Evolutionary conservation across 2,888 invertebrate genomes (phyloP).

Genomic region (Adelognathus sp.): DNA sequence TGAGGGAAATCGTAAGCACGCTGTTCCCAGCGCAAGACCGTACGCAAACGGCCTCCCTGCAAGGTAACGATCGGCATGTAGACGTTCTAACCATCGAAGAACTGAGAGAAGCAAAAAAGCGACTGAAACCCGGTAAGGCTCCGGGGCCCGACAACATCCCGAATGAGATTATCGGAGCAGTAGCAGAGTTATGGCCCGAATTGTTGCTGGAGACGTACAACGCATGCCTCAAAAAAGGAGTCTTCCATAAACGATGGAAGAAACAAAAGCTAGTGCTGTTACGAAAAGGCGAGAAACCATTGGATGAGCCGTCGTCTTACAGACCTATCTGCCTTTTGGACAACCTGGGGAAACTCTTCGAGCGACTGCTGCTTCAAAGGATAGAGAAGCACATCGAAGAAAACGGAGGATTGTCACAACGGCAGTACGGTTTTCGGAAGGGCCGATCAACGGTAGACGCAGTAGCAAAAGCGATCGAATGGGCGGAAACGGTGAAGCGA

Average conservation of each 20-base stretch:
- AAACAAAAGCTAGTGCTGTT: conserved; percentile 42
- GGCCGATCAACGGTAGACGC: conserved; percentile 49
- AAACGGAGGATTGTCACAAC: conserved; percentile 13
- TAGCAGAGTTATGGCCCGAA: conserved; percentile 18
- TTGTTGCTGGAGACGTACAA: conserved; percentile 40
- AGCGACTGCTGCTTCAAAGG: conserved; percentile 16
- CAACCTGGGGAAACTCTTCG: conserved; percentile 28
- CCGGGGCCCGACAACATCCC: conserved; percentile 26
- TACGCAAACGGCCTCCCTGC: background rate
- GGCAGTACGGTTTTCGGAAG: conserved; percentile 48
- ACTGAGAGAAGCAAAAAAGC: background rate
- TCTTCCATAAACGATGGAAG: conserved; percentile 41
- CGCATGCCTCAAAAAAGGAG: conserved; percentile 26
- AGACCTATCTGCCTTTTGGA: conserved; percentile 43
- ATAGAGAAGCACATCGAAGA: conserved; percentile 15
- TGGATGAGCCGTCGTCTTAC: conserved; percentile 42
- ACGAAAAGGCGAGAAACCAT: conserved; percentile 47
- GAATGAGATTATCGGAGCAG: conserved; percentile 29
- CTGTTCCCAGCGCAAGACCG: conserved; percentile 43
- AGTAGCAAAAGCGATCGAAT: background rate
- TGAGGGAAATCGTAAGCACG: conserved; percentile 51
- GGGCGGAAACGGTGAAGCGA: conserved; percentile 4
- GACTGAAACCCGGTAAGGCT: conserved; percentile 4
- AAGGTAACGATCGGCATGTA: background rate
- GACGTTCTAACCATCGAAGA: conserved; percentile 3